Base-by-base conservation (phyloP, 2,888 invertebrate species). In the Smittia sp. region DNA sequence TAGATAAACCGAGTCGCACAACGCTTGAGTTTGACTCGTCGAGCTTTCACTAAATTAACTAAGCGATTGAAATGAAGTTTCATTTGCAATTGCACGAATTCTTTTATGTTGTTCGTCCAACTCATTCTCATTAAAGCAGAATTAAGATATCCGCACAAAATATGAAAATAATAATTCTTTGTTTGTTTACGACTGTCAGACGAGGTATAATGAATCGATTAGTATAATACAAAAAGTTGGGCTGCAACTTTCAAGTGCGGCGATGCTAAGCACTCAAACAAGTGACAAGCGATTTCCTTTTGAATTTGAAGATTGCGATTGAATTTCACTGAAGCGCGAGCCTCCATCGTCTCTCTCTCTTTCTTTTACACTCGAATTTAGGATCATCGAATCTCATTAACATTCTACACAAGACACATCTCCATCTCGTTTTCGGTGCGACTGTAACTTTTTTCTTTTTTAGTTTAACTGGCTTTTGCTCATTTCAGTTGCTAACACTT, bases 141-240 rank as follows among this genome's bases (percentile, higher is more conserved):
- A 15, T 46, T 13, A 46, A 46, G n/a, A 46, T 15, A 15, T 46
- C 18, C 22, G 22, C 58, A n/a, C 58, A 24, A 20, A 20, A 20
- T 22, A 22, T 58, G 24, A 58, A 58, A 15, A 58, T 6, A 7
- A 58, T 13, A 46, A 46, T 46, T 46, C n/a, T 46, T 11, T 18
- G 11, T 39, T 39, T 39, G 39, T 9, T 7, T 9, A 39, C 39
- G 39, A 39, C 58, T 4, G 25, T 58, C 18, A 22, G 22, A 46
- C 2, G 46, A 15, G 15, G 15, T 46, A 3, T 46, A 46, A 76
- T 76, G 77, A 77, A 77, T 77, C 77, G 77, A 77, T 77, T 77
- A 77, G 77, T 77, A 74, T 54, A 32, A 32, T 32, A 9, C 32
- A 32, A 32, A n/a, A 32, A 6, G 32, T 32, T 32, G 9, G 9